Evolutionary conservation across 2,888 invertebrate species (phyloP), one percentile per base, ranked within the genome.

Genomic region (Drosophila niveifrons): DNA sequence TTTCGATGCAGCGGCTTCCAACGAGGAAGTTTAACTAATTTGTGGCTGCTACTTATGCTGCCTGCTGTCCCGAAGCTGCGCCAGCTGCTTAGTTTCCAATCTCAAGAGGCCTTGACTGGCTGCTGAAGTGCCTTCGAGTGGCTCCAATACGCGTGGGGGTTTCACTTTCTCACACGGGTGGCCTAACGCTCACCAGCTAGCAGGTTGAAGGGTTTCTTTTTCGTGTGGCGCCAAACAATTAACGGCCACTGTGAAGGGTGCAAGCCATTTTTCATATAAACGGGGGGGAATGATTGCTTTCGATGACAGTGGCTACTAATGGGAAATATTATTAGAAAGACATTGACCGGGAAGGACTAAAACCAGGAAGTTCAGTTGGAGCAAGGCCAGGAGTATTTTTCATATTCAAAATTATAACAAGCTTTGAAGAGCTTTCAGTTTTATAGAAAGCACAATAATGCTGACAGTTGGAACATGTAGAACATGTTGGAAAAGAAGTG

Each of bases 81-180:
- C 65, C 41, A 31, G 31, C 50, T 28, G 41, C 36, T 55, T 15
- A 23, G 43, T 62, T 46, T 52, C 52, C 78, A 78, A 68, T 69
- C 80, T 86, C 58, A 64, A 85, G 82, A 47, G 86, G 78, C 63
- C 77, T 67, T 67, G 56, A 68, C 61, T 18, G 53, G 66, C n/a
- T 52, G 63, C 23, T 80, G 67, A 73, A 68, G 75, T 72, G 64
- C 43, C 63, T 58, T 73, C 51, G 64, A 80, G 80, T 82, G 73
- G 58, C 1, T 15, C 2, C 8, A 13, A 8, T 15, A 8, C 39
- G 39, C 15, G 15, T 36, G 11, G 34, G 56, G 56, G 34, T n/a
- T 28, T 36, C 7, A 23, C 29, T 43, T 74, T n/a, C 23, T 36
- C 7, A 13, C 29, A 31, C 66, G 75, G 74, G 75, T 74, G 78